Evolutionary conservation across 1,140 invertebrate genomes (phyloP), one percentile per base, ranked within the genome.

Genomic region (Agrypnia vestita): DNA sequence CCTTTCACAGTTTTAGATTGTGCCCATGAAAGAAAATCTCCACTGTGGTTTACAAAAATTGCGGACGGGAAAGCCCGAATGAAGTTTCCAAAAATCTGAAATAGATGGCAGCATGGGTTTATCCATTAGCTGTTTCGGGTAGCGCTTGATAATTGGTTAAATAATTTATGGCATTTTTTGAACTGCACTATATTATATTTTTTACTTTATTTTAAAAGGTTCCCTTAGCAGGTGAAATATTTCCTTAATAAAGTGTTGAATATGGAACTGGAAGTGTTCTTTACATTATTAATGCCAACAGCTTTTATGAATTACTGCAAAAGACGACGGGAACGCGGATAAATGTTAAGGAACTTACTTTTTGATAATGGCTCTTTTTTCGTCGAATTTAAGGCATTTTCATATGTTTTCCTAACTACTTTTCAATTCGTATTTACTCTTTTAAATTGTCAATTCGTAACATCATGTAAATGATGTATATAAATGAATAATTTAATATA

Each of bases 91-190:
- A 49, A 76, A 76, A 78, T 78, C 51, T 78, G 62, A 56, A 78
- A 78, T 78, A 53, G 64, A 71, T 71, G 61, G 46, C 35, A 46
- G 47, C 15, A 46, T 69, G 49, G 44, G 64, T 47, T 69, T 47
- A 69, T 69, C 76, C 76, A 71, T 78, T 76, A 76, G 74, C 59
- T 76, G 44, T 78, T 78, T 71, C 46, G 62, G 62, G 76, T 19
- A 49, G 53, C 61, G 62, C 64, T 46, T 10, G 61, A 69, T 78
- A 78, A 78, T 78, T 78, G 76, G 62, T 69, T 69, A n/a, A 69
- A 78, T 78, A 78, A 78, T 78, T 78, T 78, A 78, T 67, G 46
- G 56, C 19, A 25, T 10, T 13, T 13, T 35, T 9, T 35, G 9
- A 6, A 46, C 53, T 56, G 72, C 35, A 75, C 51, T 43, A 35